Conservation (phyloP, 2,797 vertebrate species). For the Staurois parvus region DNA sequence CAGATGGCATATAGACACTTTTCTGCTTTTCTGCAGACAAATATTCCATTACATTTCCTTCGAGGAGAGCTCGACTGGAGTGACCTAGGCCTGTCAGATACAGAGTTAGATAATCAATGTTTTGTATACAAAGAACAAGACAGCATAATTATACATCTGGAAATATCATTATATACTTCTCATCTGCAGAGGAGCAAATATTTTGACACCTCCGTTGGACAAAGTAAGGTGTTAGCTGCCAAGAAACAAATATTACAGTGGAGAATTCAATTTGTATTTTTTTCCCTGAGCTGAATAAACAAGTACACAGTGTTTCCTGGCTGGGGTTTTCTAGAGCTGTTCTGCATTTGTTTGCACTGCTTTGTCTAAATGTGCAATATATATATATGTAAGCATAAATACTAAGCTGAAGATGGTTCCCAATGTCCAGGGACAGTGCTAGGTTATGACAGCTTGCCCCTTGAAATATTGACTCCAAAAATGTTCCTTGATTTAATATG, state of each 20-base stretch:
- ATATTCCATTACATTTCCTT: constrained; percentile 1
- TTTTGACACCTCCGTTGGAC: constrained; percentile 56
- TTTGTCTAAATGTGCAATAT: background rate
- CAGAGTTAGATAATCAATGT: constrained; percentile 45
- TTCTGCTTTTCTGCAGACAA: background rate
- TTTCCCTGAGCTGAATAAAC: constrained; percentile 35
- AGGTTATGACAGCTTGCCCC: background rate
- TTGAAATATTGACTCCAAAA: too few species aligned
- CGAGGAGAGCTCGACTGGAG: background rate
- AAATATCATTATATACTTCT: constrained; percentile 45
- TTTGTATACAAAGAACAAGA: constrained; percentile 48
- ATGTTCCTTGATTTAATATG: too few species aligned
- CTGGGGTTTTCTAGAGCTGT: background rate
- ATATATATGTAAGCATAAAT: background rate
- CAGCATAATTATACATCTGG: constrained; percentile 45
- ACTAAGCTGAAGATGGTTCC: background rate
- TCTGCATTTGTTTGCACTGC: constrained; percentile 1
- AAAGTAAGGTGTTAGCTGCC: constrained; percentile 52
- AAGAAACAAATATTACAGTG: constrained; percentile 51
- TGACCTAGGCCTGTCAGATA: constrained; percentile 30
- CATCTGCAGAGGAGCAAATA: constrained; percentile 47
- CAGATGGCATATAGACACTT: background rate
- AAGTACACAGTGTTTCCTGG: constrained; percentile 26
- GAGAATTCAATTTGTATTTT: constrained; percentile 46
- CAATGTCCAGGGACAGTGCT: background rate